These are phyloP conservation scores for Teleogryllus oceanicus DNA, from an alignment of 2,888 invertebrate species.

Conservation along the genomic window DNA sequence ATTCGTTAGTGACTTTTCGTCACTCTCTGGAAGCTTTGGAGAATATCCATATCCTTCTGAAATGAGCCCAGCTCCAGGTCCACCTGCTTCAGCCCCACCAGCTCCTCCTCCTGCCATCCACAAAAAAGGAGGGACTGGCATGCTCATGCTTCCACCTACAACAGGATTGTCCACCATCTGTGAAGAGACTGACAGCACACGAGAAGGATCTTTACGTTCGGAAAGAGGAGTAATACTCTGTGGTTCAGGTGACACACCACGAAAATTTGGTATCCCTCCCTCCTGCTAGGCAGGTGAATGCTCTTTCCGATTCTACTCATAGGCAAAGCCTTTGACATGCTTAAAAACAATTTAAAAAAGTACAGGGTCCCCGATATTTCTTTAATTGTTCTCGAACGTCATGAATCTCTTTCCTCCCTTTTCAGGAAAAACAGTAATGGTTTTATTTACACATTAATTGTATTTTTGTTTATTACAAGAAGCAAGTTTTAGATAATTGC, in stretches of 20 bases:
- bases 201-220: conserved; percentile 36
- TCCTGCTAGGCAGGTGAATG: neutral
- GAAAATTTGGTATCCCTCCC: neutral
- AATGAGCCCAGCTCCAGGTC: conserved; percentile 10
- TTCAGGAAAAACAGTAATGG: too few species aligned
- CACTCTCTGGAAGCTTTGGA: conserved; percentile 43
- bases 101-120: neutral
- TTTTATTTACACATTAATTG: too few species aligned
- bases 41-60: conserved; percentile 37
- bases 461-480: too few species aligned
- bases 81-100: neutral
- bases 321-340: too few species aligned
- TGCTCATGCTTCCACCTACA: conserved; percentile 37
- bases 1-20: conserved; percentile 42
- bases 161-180: conserved; percentile 43
- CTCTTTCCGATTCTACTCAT: too few species aligned
- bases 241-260: conserved; percentile 12
- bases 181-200: conserved; percentile 43
- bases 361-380: too few species aligned
- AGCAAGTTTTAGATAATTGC: too few species aligned
- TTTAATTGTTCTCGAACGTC: too few species aligned
- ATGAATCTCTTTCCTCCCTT: too few species aligned
- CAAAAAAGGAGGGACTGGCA: conserved; percentile 28
- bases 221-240: neutral
- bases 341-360: too few species aligned